Conservation (phyloP, 2,797 vertebrate species). For the Acipenser oxyrinchus region DNA sequence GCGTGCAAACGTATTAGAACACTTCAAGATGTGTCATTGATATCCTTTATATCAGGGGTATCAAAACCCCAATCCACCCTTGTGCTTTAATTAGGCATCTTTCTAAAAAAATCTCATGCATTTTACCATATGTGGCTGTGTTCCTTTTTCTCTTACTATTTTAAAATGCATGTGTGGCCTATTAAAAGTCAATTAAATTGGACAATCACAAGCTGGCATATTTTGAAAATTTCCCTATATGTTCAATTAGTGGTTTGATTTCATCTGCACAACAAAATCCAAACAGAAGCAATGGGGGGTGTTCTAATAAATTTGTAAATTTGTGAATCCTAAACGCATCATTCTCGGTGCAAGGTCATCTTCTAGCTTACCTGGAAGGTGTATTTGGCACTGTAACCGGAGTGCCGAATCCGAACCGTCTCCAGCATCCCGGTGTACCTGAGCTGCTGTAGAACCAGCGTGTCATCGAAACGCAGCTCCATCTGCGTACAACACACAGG, state of each 20-base stretch:
- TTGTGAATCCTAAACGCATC: too few relatives aligned
- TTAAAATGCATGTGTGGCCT: too few relatives aligned
- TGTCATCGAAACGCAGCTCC: constrained; percentile 78
- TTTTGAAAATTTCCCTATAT: too few relatives aligned
- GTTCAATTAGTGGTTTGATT: too few relatives aligned
- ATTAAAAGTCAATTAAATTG: too few relatives aligned
- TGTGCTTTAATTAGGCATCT: too few relatives aligned
- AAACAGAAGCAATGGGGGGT: neutral
- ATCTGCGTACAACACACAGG: constrained; percentile 51
- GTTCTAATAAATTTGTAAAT: constrained; percentile 1
- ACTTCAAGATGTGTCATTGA: neutral
- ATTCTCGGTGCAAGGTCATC: neutral
- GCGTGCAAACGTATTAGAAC: constrained; percentile 1
- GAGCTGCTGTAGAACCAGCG: constrained; percentile 79
- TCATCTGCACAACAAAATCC: constrained; percentile 5
- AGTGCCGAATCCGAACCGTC: constrained; percentile 77
- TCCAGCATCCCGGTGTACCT: constrained; percentile 78
- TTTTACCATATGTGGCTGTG: too few relatives aligned
- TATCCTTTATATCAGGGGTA: too few relatives aligned
- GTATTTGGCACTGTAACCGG: constrained; percentile 84
- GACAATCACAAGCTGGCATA: too few relatives aligned
- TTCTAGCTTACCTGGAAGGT: constrained; percentile 69
- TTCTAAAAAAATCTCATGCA: too few relatives aligned
- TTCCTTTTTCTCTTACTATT: too few relatives aligned
- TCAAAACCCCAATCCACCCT: too few relatives aligned